Conservation (phyloP, 1,140 invertebrate species). For the Papilio xuthus region DNA sequence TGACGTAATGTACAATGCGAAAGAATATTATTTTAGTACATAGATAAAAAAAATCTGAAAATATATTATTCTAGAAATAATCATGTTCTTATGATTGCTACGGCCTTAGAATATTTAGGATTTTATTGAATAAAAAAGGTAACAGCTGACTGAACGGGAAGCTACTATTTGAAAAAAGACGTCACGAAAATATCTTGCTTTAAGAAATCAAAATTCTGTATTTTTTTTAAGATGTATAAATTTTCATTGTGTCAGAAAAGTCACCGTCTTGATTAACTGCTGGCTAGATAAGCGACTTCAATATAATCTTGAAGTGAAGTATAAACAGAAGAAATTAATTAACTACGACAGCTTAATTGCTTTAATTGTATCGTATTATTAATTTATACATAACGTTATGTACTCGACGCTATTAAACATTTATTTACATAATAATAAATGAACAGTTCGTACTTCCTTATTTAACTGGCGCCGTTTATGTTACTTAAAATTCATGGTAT, state of each 20-base stretch:
- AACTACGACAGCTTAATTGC: constrained; percentile 16
- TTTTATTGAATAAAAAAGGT: too few relatives aligned
- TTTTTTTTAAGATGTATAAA: background rate
- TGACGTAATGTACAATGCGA: background rate
- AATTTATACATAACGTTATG: constrained; percentile 3
- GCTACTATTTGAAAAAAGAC: background rate
- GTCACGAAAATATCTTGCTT: background rate
- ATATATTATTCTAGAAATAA: background rate
- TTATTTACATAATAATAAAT: constrained; percentile 27
- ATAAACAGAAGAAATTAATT: constrained; percentile 24
- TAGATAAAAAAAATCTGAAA: background rate
- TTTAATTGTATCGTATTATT: constrained; percentile 20
- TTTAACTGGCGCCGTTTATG: background rate
- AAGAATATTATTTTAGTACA: background rate
- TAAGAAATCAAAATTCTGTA: background rate
- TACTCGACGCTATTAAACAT: constrained; percentile 11
- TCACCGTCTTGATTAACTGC: background rate
- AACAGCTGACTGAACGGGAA: too few relatives aligned
- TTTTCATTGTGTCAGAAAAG: background rate
- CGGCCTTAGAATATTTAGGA: too few relatives aligned
- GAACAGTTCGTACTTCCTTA: constrained; percentile 18
- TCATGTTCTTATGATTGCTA: too few relatives aligned
- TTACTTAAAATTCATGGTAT: background rate
- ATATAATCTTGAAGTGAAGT: background rate
- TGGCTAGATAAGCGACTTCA: background rate